Evolutionary conservation across 2,888 invertebrate genomes (phyloP).

Genomic region (Nematopogon swammerdamellus): DNA sequence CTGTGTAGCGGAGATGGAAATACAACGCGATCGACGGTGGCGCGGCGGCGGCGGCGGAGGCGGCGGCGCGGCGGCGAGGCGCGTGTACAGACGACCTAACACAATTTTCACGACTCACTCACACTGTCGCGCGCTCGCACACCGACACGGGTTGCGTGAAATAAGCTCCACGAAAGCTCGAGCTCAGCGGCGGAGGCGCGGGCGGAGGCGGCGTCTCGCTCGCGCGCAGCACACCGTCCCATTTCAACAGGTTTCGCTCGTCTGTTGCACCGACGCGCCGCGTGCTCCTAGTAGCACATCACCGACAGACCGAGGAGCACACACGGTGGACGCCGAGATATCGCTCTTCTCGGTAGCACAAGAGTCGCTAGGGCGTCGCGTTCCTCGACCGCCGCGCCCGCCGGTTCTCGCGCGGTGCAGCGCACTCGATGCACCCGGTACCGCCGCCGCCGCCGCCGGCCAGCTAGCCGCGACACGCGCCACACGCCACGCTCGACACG

Average conservation of each 20-base stretch:
- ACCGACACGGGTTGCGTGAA: slow-evolving; percentile 38
- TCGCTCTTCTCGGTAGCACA: too few species aligned
- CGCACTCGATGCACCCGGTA: too few species aligned
- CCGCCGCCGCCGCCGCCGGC: too few species aligned
- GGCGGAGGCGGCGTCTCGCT: slow-evolving; percentile 24
- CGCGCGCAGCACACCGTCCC: slow-evolving; percentile 36
- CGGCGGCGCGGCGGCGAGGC: slow-evolving; percentile 15
- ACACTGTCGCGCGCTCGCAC: slow-evolving; percentile 29
- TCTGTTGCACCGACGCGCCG: slow-evolving; percentile 43
- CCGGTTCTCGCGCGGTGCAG: too few species aligned
- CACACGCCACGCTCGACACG: slow-evolving; percentile 26
- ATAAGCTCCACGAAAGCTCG: slow-evolving; percentile 40
- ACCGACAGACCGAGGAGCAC: slow-evolving; percentile 33
- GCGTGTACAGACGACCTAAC: slow-evolving; percentile 44
- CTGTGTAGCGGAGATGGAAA: not conserved
- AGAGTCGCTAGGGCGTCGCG: too few species aligned
- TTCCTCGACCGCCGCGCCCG: too few species aligned
- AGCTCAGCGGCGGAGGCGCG: slow-evolving; percentile 18
- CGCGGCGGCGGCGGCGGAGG: too few species aligned
- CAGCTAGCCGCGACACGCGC: slow-evolving; percentile 22
- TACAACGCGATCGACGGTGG: not conserved
- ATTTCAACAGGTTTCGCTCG: slow-evolving; percentile 58
- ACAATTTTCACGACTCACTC: slow-evolving; percentile 45
- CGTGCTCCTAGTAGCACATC: slow-evolving; percentile 52
- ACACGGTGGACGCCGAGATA: not conserved